phyloP scores from a whole-genome alignment of 2,797 vertebrate species.

The Tadarida brasiliensis region DNA sequence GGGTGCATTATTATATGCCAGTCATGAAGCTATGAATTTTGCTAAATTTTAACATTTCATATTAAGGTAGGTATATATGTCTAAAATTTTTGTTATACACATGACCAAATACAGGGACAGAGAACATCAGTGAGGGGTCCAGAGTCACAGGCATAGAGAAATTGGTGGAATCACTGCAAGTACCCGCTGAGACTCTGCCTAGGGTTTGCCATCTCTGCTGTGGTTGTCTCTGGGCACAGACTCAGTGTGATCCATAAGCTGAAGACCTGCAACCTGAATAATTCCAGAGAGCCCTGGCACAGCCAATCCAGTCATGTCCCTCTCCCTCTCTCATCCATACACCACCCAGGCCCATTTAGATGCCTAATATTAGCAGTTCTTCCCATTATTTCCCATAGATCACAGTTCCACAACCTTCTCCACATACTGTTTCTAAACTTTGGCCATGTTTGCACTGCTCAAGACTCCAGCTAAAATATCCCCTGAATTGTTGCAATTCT shows the following conservation, averaged over 20 bases:
- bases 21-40: background rate
- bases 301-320: accelerated
- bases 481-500: background rate
- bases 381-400: background rate
- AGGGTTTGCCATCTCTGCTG: background rate
- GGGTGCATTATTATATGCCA: background rate
- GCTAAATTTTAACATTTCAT: background rate
- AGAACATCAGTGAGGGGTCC: background rate
- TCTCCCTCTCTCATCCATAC: background rate
- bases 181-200: accelerated
- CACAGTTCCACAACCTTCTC: accelerated
- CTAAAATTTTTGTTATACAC: background rate
- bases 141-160: background rate
- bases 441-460: background rate
- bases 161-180: background rate
- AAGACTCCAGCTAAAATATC: background rate
- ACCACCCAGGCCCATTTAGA: background rate
- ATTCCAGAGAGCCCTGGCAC: background rate
- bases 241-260: accelerated
- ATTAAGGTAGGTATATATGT: accelerated
- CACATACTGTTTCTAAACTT: accelerated
- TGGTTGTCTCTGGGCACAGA: background rate
- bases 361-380: background rate
- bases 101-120: background rate
- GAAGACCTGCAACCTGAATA: background rate